Percentiles rank a stretch among this genome's conserved stretches.
Conservation (phyloP, 2,797 vertebrate species). For the Phalanger gymnotis region DNA sequence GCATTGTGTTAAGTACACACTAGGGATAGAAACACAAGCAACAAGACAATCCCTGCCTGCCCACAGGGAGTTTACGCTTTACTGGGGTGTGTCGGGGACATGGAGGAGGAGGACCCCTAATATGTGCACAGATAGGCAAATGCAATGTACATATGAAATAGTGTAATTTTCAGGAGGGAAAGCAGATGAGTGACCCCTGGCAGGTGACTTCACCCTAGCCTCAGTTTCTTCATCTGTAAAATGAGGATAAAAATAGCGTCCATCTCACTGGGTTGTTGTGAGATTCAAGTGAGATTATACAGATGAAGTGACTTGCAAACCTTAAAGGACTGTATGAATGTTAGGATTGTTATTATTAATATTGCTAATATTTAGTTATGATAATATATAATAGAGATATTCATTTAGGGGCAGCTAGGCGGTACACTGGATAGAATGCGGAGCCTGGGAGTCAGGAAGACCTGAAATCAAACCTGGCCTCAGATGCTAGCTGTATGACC, state of each 20-base stretch:
- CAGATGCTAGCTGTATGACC: not conserved
- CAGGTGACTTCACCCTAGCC: not conserved
- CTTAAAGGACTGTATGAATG: too few species aligned
- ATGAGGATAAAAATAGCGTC: not conserved
- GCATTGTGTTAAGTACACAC: too few species aligned
- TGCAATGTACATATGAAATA: too few species aligned
- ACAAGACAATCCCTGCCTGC: not conserved
- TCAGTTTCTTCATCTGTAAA: not conserved
- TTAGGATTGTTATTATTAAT: not conserved
- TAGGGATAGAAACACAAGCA: not conserved
- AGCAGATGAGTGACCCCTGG: too few species aligned
- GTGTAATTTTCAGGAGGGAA: too few species aligned
- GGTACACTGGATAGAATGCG: not conserved
- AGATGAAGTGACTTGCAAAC: not conserved
- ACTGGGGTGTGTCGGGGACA: too few species aligned
- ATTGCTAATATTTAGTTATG: not conserved
- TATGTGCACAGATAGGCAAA: not conserved
- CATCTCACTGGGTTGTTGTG: not conserved
- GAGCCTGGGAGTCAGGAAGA: not conserved
- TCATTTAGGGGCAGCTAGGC: not conserved
- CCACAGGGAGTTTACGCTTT: not conserved
- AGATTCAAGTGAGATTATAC: not conserved
- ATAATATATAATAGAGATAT: not conserved
- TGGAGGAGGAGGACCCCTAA: too few species aligned
- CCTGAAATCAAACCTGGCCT: not conserved